Conservation (phyloP, 2,888 invertebrate genomes). For the Ormyrus pomaceus region DNA sequence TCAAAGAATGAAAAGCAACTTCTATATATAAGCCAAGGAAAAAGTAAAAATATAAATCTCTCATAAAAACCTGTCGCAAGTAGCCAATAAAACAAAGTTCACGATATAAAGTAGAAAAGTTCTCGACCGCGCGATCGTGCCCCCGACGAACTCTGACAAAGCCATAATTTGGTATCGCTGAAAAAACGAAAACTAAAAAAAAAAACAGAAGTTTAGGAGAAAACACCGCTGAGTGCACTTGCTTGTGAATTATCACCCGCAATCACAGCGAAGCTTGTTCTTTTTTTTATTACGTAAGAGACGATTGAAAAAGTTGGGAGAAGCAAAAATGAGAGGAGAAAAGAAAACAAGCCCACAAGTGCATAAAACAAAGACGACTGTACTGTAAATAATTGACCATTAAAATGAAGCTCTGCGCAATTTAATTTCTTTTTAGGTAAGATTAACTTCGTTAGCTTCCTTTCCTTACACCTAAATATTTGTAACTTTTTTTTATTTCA, state of each 20-base stretch:
- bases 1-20: neutral
- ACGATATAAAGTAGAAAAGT: conserved; percentile 25
- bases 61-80: conserved; percentile 17
- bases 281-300: neutral
- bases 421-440: too few relatives aligned
- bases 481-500: too few relatives aligned
- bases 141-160: conserved; percentile 18
- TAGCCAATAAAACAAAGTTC: conserved; percentile 31
- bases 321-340: neutral
- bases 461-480: too few relatives aligned
- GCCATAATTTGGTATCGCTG: conserved; percentile 3
- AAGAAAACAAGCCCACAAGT: conserved; percentile 14
- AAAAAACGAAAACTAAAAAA: neutral
- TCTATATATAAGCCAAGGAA: neutral
- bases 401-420: conserved; percentile 19
- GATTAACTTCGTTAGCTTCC: too few relatives aligned
- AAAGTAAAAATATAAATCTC: conserved; percentile 13
- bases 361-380: conserved; percentile 22
- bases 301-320: too few relatives aligned
- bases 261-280: conserved; percentile 19
- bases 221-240: neutral
- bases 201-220: neutral
- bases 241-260: neutral
- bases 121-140: neutral
- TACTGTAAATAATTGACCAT: conserved; percentile 28